phyloP scores from a whole-genome alignment of 1,140 invertebrate species.

The Yoshiicerus persimilis region DNA sequence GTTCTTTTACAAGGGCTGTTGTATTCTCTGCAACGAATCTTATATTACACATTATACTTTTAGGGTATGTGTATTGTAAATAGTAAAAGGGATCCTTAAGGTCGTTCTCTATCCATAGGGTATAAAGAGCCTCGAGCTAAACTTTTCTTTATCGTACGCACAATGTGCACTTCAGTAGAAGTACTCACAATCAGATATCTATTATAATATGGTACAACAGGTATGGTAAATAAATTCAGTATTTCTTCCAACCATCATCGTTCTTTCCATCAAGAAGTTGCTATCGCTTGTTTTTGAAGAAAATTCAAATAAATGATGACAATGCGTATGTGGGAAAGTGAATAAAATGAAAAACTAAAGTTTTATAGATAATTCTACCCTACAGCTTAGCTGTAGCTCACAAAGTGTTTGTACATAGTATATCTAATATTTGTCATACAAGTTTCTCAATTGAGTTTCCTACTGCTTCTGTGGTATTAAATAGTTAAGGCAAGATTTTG shows the following conservation, averaged over 20 bases:
- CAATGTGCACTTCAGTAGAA: background rate
- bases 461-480: no score
- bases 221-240: background rate
- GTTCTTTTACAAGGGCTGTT: background rate
- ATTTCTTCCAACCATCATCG: background rate
- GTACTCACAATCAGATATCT: background rate
- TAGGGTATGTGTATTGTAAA: background rate
- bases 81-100: background rate
- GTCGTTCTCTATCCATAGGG: background rate
- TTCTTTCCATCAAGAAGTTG: background rate
- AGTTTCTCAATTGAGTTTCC: no score
- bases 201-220: background rate
- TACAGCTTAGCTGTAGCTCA: no score
- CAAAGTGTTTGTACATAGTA: no score
- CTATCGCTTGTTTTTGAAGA: background rate
- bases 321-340: background rate
- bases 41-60: background rate
- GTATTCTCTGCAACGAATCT: background rate
- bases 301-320: background rate
- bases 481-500: no score
- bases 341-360: background rate
- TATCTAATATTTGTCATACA: no score
- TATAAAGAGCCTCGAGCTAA: background rate
- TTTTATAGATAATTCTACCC: background rate
- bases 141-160: background rate